Conservation (phyloP, 1,140 invertebrate genomes). For the Tetragnatha versicolor region DNA sequence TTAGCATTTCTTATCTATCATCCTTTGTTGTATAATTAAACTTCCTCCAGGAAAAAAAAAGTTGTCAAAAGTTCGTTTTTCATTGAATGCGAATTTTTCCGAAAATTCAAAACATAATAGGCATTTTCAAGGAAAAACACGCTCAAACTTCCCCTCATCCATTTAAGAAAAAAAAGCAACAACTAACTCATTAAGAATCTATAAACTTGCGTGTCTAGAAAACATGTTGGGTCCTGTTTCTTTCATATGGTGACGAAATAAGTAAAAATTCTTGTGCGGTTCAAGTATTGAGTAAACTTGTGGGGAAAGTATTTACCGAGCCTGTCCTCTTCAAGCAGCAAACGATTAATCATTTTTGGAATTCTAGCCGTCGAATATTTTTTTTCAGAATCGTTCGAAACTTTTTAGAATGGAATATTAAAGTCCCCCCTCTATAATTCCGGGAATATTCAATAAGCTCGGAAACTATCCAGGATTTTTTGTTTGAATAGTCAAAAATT, state of each 20-base stretch:
- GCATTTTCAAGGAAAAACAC: too few species aligned
- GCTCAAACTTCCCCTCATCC: too few species aligned
- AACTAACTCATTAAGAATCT: constrained; percentile 13
- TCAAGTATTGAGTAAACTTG: constrained; percentile 2
- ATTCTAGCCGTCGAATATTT: constrained; percentile 19
- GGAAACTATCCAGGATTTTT: too few species aligned
- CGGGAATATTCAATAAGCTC: too few species aligned
- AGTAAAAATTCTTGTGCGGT: not conserved
- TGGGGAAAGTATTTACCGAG: constrained; percentile 3
- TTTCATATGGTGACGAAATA: not conserved
- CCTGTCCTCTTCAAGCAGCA: not conserved
- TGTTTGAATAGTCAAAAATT: too few species aligned
- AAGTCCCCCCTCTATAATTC: too few species aligned
- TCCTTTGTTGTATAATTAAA: too few species aligned
- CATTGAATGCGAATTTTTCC: too few species aligned
- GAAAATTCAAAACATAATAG: too few species aligned
- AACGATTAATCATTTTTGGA: constrained; percentile 27
- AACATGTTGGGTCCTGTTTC: not conserved
- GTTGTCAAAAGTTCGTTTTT: too few species aligned
- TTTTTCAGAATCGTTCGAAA: not conserved
- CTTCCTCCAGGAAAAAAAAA: too few species aligned
- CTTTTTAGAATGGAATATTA: not conserved
- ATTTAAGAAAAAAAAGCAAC: not conserved
- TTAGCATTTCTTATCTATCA: too few species aligned
- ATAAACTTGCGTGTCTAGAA: not conserved